Percentiles rank a stretch among this genome's conserved stretches.
Conservation (phyloP, 1,140 invertebrate genomes). For the Planococcus citri region DNA sequence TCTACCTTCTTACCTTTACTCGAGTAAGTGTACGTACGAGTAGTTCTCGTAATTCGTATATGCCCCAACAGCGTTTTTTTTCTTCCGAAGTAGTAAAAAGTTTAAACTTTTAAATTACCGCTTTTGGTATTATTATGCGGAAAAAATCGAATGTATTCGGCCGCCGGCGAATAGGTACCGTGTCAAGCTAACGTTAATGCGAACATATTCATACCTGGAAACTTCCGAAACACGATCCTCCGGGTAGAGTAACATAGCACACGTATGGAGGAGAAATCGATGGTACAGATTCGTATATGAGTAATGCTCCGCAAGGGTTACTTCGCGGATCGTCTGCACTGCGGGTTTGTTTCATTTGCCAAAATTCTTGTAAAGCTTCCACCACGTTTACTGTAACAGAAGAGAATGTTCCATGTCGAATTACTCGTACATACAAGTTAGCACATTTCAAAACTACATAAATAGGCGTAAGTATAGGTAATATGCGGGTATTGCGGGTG, state of each 20-base stretch:
- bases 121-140: neutral
- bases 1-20: no score
- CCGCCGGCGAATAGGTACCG: neutral
- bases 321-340: slow-evolving; percentile 69
- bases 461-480: no score
- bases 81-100: neutral
- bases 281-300: slow-evolving; percentile 90
- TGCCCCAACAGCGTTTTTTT: neutral
- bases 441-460: no score
- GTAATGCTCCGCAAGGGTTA: slow-evolving; percentile 52
- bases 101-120: neutral
- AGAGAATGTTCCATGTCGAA: slow-evolving; percentile 24
- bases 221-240: slow-evolving; percentile 89
- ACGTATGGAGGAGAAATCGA: slow-evolving; percentile 80
- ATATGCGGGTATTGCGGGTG: no score
- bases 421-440: slow-evolving; percentile 22
- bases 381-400: slow-evolving; percentile 75
- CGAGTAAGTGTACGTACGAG: no score
- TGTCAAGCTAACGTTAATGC: neutral
- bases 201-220: slow-evolving; percentile 55
- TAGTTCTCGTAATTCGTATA: no score
- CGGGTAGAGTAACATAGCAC: slow-evolving; percentile 86
- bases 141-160: neutral
- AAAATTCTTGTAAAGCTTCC: slow-evolving; percentile 89
- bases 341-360: slow-evolving; percentile 87